Base-by-base conservation (phyloP, 1,140 invertebrate genomes). In the Caenorhabditis tropicalis region DNA sequence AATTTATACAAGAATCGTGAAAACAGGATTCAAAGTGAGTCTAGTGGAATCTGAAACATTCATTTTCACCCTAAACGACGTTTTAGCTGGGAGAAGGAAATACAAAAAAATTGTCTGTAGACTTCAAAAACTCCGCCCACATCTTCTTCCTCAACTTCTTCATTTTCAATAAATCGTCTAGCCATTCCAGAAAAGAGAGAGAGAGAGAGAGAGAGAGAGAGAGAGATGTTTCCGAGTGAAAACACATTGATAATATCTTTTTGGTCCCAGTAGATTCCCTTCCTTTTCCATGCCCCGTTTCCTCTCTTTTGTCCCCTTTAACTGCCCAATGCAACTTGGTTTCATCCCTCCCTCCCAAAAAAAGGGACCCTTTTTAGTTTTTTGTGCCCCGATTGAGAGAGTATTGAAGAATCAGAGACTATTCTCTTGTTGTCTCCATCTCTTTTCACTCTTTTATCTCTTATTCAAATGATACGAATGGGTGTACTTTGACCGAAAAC, bases 191-290 rank as follows among this genome's bases (percentile, higher is more conserved):
- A n/a, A n/a, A n/a, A n/a, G n/a, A n/a, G n/a, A n/a, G n/a, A n/a
- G n/a, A n/a, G n/a, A n/a, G n/a, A n/a, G n/a, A n/a, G n/a, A n/a
- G n/a, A n/a, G n/a, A n/a, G n/a, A n/a, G n/a, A n/a, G n/a, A n/a
- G n/a, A 43, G 39, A 43, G 12, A 43, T 43, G 39, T 43, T 43
- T n/a, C n/a, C n/a, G 29, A 24, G 29, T 16, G 29, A 43, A 74
- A 33, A 74, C 36, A 74, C 65, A 74, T 74, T 74, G 65, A 74
- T 74, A 74, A 74, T 74, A 74, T 74, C 65, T 27, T 43, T 46
- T 21, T 43, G 36, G 65, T 24, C 65, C 65, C 65, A 43, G n/a
- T 4, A 74, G 36, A 74, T 74, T 58, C n/a, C n/a, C 21, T 56
- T 24, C 24, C 53, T 27, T 56, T 56, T 56, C 0, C n/a, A n/a